A percentile compares a stretch with the other conserved stretches of the same genome.
These are phyloP conservation scores for Acanthopleura granulata DNA, from an alignment of 2,888 invertebrate genomes.

Conservation along the genomic window DNA sequence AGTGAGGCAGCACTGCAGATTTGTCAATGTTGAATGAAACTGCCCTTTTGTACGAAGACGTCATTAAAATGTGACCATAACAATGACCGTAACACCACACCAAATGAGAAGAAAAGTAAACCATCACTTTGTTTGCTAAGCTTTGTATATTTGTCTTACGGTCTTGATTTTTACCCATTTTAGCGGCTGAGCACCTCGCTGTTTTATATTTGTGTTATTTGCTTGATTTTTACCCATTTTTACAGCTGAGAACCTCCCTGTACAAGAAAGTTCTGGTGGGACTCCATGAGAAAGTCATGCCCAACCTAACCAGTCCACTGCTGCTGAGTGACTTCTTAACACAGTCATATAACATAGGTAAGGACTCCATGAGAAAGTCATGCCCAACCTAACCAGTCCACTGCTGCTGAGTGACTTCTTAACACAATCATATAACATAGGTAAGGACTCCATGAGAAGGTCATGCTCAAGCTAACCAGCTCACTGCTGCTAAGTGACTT, in stretches of 20 bases:
- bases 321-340: conserved; percentile 92
- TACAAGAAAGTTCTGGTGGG: conserved; percentile 86
- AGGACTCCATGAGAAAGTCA: conserved; percentile 82
- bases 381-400: conserved; percentile 85
- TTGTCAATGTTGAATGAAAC: too few species aligned
- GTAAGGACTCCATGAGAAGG: conserved; percentile 82
- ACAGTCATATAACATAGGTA: conserved; percentile 87
- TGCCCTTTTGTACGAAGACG: too few species aligned
- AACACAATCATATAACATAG: conserved; percentile 88
- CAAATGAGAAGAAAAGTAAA: too few species aligned
- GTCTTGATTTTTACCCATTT: too few species aligned
- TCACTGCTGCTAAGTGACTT: conserved; percentile 91
- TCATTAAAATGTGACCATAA: too few species aligned
- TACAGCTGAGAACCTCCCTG: conserved; percentile 73
- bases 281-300: conserved; percentile 85
- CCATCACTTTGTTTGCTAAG: too few species aligned
- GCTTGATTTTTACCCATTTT: too few species aligned
- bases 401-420: conserved; percentile 90
- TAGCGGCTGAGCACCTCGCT: too few species aligned
- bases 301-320: conserved; percentile 84
- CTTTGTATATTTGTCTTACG: too few species aligned
- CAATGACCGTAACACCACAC: too few species aligned
- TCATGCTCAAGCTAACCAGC: conserved; percentile 83
- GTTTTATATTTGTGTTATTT: too few species aligned
- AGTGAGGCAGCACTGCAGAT: too few species aligned